These are phyloP conservation scores for Melieria picta DNA, from an alignment of 2,888 invertebrate species.

Conservation along the genomic window DNA sequence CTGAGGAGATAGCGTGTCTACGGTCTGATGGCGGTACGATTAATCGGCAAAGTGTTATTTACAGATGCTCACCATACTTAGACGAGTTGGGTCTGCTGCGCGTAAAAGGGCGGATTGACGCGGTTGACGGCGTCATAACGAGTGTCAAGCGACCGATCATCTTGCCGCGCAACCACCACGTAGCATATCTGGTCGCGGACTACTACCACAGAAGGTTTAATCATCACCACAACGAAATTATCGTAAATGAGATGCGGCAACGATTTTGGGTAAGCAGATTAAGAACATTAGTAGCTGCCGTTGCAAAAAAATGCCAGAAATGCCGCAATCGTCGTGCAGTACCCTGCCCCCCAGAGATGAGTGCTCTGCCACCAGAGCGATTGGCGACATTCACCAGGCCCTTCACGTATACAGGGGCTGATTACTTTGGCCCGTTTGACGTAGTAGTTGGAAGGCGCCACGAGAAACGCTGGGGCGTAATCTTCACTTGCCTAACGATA, in stretches of 20 bases:
- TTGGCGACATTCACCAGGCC: background rate
- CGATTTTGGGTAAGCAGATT: background rate
- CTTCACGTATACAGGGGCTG: constrained; percentile 32
- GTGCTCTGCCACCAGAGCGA: constrained; percentile 14
- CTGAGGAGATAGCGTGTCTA: background rate
- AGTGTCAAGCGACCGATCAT: constrained; percentile 19
- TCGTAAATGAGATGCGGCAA: constrained; percentile 8
- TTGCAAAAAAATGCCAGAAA: too few relatives aligned
- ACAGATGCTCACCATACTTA: constrained; percentile 10
- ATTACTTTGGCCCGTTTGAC: constrained; percentile 35
- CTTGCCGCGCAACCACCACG: constrained; percentile 21
- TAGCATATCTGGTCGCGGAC: constrained; percentile 21
- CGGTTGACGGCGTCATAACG: background rate
- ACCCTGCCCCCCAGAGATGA: constrained; percentile 23
- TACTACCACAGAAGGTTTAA: background rate
- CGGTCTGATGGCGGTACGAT: background rate
- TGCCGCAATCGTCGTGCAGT: too few relatives aligned
- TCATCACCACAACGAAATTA: background rate
- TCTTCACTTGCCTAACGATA: constrained; percentile 37
- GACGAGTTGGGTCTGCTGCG: constrained; percentile 24
- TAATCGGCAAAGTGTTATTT: constrained; percentile 5
- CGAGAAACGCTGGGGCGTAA: constrained; percentile 33
- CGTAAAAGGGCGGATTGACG: constrained; percentile 24
- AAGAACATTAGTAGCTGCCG: too few relatives aligned
- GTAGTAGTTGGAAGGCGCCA: constrained; percentile 24